phyloP scores from a whole-genome alignment of 2,113 vertebrate species.

The Prietella phreatophila region DNA sequence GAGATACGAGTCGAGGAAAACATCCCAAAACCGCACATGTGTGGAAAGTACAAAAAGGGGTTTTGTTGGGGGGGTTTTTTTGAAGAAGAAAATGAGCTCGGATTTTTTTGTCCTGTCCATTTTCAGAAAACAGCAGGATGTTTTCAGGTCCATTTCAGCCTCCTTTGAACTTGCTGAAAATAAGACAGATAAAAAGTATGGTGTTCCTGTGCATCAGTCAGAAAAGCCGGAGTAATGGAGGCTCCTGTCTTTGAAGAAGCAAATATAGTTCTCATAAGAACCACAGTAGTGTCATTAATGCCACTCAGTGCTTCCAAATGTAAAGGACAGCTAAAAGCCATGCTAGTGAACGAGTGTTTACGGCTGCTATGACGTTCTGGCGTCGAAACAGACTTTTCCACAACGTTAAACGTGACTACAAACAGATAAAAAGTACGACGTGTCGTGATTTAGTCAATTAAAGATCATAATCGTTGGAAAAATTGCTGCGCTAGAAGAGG shows the following conservation, averaged over 20 bases:
- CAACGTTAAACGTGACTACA: too few species aligned
- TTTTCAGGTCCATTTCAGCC: slow-evolving; percentile 72
- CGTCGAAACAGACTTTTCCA: not conserved
- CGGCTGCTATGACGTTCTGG: not conserved
- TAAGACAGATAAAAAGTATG: slow-evolving; percentile 75
- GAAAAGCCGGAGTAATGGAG: slow-evolving; percentile 49
- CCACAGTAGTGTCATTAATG: not conserved
- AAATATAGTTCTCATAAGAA: not conserved
- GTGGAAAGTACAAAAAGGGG: slow-evolving; percentile 31
- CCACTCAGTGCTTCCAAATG: not conserved
- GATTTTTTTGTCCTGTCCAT: slow-evolving; percentile 70
- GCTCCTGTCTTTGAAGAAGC: not conserved
- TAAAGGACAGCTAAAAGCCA: not conserved
- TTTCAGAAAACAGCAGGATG: slow-evolving; percentile 73
- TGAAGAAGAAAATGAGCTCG: slow-evolving; percentile 52
- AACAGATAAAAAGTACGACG: too few species aligned
- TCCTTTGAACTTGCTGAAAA: slow-evolving; percentile 75
- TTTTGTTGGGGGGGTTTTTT: not conserved
- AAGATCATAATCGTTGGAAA: not conserved
- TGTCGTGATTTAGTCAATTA: not conserved
- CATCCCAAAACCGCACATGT: slow-evolving; percentile 5
- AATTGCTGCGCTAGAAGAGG: not conserved
- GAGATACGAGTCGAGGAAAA: not conserved
- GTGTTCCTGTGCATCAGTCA: slow-evolving; percentile 62
- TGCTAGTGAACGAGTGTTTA: not conserved